Percentiles rank a stretch among this genome's conserved stretches.
These are phyloP conservation scores for Charaxes varanes DNA, from an alignment of 1,140 invertebrate species.

Conservation along the genomic window DNA sequence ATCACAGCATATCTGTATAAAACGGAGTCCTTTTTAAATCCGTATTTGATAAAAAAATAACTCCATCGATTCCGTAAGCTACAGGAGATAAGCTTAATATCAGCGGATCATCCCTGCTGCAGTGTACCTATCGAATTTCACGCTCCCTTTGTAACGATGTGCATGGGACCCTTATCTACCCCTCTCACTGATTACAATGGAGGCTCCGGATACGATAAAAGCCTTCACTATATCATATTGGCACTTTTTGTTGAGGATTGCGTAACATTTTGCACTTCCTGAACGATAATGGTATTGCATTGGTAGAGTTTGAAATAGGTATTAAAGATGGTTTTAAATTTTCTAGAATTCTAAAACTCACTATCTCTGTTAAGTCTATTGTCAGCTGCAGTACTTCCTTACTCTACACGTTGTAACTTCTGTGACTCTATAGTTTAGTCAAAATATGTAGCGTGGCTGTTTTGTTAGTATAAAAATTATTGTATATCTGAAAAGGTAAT, in stretches of 20 bases:
- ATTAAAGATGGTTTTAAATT: conserved; percentile 34
- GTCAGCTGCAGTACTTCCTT: no score
- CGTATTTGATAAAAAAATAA: conserved; percentile 35
- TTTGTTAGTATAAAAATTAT: no score
- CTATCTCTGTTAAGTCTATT: no score
- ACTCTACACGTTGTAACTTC: no score
- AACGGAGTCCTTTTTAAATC: conserved; percentile 23
- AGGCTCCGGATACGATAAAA: conserved; percentile 49
- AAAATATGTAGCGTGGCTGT: no score
- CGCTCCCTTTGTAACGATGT: conserved; percentile 61
- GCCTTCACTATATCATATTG: conserved; percentile 64
- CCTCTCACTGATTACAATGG: conserved; percentile 38
- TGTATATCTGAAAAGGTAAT: no score
- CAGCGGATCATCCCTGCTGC: conserved; percentile 52
- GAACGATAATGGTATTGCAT: conserved; percentile 43
- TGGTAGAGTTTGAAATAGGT: conserved; percentile 14
- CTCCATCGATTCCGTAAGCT: conserved; percentile 15
- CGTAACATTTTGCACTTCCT: conserved; percentile 54
- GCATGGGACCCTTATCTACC: conserved; percentile 56
- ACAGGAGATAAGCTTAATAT: conserved; percentile 39
- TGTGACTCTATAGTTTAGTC: no score
- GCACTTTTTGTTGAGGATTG: conserved; percentile 47
- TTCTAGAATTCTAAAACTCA: no score
- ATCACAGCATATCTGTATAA: no score
- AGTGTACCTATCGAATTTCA: conserved; percentile 58